Evolutionary conservation across 2,888 invertebrate species (phyloP).

Genomic region (Caenorhabditis virilis): DNA sequence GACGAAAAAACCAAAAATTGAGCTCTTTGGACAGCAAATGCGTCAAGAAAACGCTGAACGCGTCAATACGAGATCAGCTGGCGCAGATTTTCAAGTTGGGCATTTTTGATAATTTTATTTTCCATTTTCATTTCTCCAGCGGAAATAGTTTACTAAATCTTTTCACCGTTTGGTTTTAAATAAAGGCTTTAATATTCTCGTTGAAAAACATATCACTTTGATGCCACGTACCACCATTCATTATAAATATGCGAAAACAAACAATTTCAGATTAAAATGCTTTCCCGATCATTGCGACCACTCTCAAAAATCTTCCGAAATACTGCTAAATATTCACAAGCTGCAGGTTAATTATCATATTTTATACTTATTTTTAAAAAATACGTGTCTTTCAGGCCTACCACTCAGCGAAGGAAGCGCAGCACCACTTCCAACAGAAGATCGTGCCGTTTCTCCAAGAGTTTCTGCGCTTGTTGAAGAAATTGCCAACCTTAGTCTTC

Average conservation of each 20-base stretch:
- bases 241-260: background rate
- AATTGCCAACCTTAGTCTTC: slow-evolving; percentile 60
- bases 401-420: slow-evolving; percentile 50
- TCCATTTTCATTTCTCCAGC: too few species aligned
- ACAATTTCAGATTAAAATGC: slow-evolving; percentile 9
- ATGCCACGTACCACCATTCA: background rate
- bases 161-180: background rate
- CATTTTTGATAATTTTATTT: too few species aligned
- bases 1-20: slow-evolving; percentile 8
- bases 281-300: slow-evolving; percentile 31
- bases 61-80: background rate
- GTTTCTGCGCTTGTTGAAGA: slow-evolving; percentile 63
- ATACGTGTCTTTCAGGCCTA: slow-evolving; percentile 30
- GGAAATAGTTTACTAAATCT: too few species aligned
- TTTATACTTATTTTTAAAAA: background rate
- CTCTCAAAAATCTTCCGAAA: slow-evolving; percentile 23
- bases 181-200: background rate
- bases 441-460: slow-evolving; percentile 54
- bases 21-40: slow-evolving; percentile 12
- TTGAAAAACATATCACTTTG: background rate
- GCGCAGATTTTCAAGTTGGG: background rate
- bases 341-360: slow-evolving; percentile 15
- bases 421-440: slow-evolving; percentile 48
- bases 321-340: slow-evolving; percentile 27
- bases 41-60: slow-evolving; percentile 7